Evolutionary conservation across 2,888 invertebrate genomes (phyloP).

Genomic region (Philereme vetulata): DNA sequence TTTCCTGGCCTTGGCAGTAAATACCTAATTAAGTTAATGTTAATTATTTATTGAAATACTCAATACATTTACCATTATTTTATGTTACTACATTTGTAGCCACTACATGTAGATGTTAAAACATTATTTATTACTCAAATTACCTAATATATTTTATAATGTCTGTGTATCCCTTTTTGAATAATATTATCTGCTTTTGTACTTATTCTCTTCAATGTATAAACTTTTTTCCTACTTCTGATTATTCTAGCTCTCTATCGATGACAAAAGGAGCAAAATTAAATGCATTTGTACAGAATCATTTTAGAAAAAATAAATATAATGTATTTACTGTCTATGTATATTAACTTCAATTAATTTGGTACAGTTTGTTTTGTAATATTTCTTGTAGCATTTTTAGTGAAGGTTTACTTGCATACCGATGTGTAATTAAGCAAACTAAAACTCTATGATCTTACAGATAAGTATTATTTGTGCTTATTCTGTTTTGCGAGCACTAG

Average conservation of each 20-base stretch:
- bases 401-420: not conserved
- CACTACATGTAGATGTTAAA: conserved; percentile 23
- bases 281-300: not conserved
- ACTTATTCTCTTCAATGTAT: conserved; percentile 1
- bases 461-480: conserved; percentile 3
- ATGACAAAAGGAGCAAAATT: not conserved
- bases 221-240: not conserved
- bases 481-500: not conserved
- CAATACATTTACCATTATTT: conserved; percentile 33
- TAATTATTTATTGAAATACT: conserved; percentile 37
- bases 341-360: not conserved
- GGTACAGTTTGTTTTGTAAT: not conserved
- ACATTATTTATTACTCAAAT: conserved; percentile 20
- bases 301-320: not conserved
- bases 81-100: conserved; percentile 11
- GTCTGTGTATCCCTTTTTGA: conserved; percentile 10
- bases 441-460: not conserved
- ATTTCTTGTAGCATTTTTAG: not conserved
- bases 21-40: conserved; percentile 32
- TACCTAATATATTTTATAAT: conserved; percentile 3
- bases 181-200: conserved; percentile 2
- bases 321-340: no score
- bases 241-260: conserved; percentile 5
- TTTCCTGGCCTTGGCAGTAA: conserved; percentile 28
- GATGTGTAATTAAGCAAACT: not conserved